These are phyloP conservation scores for Psococerastis gibbosa DNA, from an alignment of 2,888 invertebrate species.

Conservation along the genomic window DNA sequence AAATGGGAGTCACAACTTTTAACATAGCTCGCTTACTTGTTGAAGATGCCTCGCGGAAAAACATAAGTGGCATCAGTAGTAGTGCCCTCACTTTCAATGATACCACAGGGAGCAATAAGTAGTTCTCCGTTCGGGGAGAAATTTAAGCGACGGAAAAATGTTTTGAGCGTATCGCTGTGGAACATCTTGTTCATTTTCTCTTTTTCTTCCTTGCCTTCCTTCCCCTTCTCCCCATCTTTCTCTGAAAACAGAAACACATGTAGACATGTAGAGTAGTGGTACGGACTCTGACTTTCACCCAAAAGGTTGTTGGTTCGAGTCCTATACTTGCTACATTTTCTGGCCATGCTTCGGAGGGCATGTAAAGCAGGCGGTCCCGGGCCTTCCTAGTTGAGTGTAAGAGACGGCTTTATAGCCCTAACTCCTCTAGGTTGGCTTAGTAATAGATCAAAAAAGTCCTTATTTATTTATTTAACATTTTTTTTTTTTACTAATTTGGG, in stretches of 20 bases:
- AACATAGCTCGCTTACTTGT: slow-evolving; percentile 22
- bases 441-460: too few relatives aligned
- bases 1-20: slow-evolving; percentile 21
- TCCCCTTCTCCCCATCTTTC: slow-evolving; percentile 20
- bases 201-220: slow-evolving; percentile 36
- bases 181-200: slow-evolving; percentile 50
- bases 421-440: too few relatives aligned
- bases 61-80: slow-evolving; percentile 36
- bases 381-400: too few relatives aligned
- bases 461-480: too few relatives aligned
- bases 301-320: too few relatives aligned
- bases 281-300: too few relatives aligned
- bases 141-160: slow-evolving; percentile 75
- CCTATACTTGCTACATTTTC: too few relatives aligned
- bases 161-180: slow-evolving; percentile 83
- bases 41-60: slow-evolving; percentile 32
- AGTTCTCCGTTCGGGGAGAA: slow-evolving; percentile 87
- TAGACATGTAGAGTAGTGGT: too few relatives aligned
- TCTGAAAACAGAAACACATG: slow-evolving; percentile 16
- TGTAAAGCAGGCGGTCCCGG: too few relatives aligned
- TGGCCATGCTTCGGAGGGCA: too few relatives aligned
- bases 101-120: slow-evolving; percentile 79
- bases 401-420: too few relatives aligned
- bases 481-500: too few relatives aligned
- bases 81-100: slow-evolving; percentile 40